phyloP scores from a whole-genome alignment of 2,888 invertebrate species.

The Linnaemya tessellans region DNA sequence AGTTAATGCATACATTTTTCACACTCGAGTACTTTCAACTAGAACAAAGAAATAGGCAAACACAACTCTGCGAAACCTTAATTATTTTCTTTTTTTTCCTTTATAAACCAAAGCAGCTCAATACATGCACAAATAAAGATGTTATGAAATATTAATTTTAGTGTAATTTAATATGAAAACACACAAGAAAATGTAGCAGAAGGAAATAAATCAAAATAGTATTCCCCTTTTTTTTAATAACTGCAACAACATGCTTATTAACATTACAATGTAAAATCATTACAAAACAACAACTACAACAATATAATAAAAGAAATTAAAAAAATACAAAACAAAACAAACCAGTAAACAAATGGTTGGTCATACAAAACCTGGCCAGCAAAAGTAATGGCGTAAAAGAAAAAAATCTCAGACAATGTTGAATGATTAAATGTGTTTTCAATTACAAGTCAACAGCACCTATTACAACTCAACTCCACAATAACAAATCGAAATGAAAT shows the following conservation, averaged over 20 bases:
- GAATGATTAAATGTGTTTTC: constrained; percentile 64
- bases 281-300: neutral
- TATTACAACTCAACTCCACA: neutral
- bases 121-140: neutral
- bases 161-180: neutral
- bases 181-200: neutral
- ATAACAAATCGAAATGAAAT: constrained; percentile 26
- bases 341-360: constrained; percentile 8
- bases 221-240: constrained; percentile 7
- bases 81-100: constrained; percentile 16
- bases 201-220: neutral
- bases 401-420: neutral
- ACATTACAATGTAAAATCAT: constrained; percentile 38
- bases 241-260: constrained; percentile 36
- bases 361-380: neutral
- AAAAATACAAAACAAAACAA: no score
- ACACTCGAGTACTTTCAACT: constrained; percentile 19
- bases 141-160: constrained; percentile 37
- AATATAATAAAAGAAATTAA: no score
- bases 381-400: neutral
- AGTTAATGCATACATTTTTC: neutral
- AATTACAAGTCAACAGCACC: constrained; percentile 62
- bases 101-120: constrained; percentile 5
- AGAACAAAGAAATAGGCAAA: neutral
- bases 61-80: neutral